Conservation (phyloP, 2,888 invertebrate species). For the Thymelicus sylvestris region DNA sequence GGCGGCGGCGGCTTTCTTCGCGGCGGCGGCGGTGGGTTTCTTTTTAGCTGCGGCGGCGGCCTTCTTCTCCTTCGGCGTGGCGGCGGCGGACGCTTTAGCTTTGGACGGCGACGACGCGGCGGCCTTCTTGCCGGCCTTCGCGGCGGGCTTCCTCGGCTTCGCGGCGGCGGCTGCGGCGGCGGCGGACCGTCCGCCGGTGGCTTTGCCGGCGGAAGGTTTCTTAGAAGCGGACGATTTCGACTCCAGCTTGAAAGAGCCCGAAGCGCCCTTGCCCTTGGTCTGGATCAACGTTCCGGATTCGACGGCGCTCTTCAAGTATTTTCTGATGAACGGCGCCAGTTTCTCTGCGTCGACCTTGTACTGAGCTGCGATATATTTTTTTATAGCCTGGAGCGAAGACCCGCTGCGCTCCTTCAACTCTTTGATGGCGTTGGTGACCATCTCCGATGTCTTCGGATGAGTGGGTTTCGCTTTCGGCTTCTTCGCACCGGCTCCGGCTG, state of each 20-base stretch:
- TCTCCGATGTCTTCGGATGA: constrained; percentile 60
- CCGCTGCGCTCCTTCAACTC: constrained; percentile 84
- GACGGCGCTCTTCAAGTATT: constrained; percentile 82
- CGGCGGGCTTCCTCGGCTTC: constrained; percentile 49
- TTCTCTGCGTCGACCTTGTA: constrained; percentile 86
- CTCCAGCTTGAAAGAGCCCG: constrained; percentile 74
- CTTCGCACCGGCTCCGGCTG: constrained; percentile 42
- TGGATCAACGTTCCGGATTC: constrained; percentile 78
- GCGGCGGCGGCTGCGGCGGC: constrained; percentile 43
- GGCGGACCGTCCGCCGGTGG: constrained; percentile 29
- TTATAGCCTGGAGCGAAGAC: constrained; percentile 84
- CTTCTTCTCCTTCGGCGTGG: constrained; percentile 37
- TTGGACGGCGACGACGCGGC: constrained; percentile 48
- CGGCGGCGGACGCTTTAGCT: constrained; percentile 34
- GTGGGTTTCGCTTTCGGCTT: constrained; percentile 62
- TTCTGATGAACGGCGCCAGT: constrained; percentile 84
- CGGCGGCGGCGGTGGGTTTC: no score
- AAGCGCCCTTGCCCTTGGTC: constrained; percentile 46
- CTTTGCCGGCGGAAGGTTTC: constrained; percentile 43
- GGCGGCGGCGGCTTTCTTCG: no score
- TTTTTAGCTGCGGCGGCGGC: no score
- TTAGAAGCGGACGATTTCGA: constrained; percentile 50
- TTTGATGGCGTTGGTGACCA: constrained; percentile 85
- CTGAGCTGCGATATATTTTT: constrained; percentile 85
- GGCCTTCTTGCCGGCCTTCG: constrained; percentile 49